Evolutionary conservation across 2,113 vertebrate genomes (phyloP).

Genomic region (Candoia aspera): DNA sequence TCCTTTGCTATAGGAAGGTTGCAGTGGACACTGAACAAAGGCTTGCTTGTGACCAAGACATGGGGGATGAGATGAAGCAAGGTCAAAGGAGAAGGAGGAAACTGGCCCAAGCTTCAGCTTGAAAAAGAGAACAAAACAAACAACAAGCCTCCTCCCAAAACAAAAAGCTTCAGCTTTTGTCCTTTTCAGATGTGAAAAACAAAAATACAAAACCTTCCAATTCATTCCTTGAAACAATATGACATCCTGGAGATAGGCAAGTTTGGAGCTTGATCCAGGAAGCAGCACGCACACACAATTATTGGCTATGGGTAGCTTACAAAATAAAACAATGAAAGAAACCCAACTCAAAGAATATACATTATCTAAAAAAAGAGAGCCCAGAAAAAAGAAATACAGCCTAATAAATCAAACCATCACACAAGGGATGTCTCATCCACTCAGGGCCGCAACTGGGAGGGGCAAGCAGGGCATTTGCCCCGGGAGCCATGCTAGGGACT

Average conservation of each 20-base stretch:
- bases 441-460: too few relatives aligned
- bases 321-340: neutral
- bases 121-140: neutral
- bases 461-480: too few relatives aligned
- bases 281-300: neutral
- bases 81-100: neutral
- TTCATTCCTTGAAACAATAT: neutral
- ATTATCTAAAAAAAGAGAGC: neutral
- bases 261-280: neutral
- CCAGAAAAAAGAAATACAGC: neutral
- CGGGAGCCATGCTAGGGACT: too few relatives aligned
- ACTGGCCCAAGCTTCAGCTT: neutral
- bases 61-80: neutral
- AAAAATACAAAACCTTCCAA: neutral
- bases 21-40: neutral
- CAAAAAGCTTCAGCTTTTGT: neutral
- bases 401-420: neutral
- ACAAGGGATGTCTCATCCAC: neutral
- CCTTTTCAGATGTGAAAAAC: neutral
- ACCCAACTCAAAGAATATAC: neutral
- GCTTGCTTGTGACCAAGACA: neutral
- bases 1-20: neutral
- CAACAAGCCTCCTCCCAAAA: neutral
- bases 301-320: neutral
- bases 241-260: neutral